Base-by-base conservation (phyloP, 2,888 invertebrate genomes). In the Eupithecia vulgata region DNA sequence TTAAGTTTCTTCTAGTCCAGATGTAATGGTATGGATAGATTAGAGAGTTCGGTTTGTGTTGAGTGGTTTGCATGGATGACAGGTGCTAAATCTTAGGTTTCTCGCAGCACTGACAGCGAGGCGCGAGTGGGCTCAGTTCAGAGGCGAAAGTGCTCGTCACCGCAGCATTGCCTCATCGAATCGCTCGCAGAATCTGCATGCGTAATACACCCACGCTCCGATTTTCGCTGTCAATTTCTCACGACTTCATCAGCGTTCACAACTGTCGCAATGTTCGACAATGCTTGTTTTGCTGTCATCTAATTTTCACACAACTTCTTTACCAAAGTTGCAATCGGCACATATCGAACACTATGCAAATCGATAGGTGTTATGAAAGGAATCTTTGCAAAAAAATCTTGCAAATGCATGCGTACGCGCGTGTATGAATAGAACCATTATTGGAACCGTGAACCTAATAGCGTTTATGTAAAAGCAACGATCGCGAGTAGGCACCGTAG, bases 161-260 rank as follows among this genome's bases (percentile, higher is more conserved):
- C 69, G 82, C 83, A 78, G 81, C 83, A 78, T 92, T 91, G 90
- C 92, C 81, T 89, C 91, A 93, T 89, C 88, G 87, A 90, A 88
- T 82, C 77, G 85, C 89, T 89, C 82, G 80, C 84, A 82, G 87
- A 85, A 88, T 90, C 83, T 80, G 82, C 85, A 87, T 87, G 87
- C 87, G 89, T 90, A 90, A 90, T 87, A 88, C 87, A 90, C 93
- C 92, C 93, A 93, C 93, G 93, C 85, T 93, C 93, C 81, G 88
- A 90, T 92, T 93, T 91, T 88, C 83, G 86, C 84, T 74, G 81
- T 76, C 81, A 87, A 87, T 88, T 92, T 92, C 92, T 90, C 91
- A 93, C 91, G 89, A 88, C 87, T 83, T 88, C 87, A 89, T 90
- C 88, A 87, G 86, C 30, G 62, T 71, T 68, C 67, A 71, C 66